These are phyloP conservation scores for Cyrtodaria siliqua DNA, from an alignment of 2,888 invertebrate species.

Conservation along the genomic window DNA sequence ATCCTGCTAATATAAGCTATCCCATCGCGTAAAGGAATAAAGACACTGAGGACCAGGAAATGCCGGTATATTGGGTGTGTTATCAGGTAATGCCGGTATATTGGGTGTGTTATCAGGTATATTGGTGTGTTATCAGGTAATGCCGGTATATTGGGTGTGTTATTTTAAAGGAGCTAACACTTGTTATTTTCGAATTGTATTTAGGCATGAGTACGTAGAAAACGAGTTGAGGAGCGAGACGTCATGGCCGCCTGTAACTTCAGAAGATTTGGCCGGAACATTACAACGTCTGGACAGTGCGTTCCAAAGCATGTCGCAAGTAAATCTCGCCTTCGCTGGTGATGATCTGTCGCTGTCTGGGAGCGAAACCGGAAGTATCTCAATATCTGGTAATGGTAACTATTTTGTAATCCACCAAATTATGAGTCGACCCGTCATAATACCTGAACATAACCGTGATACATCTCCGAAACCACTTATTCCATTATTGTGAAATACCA, in stretches of 20 bases:
- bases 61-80: not conserved
- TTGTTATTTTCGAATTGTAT: slow-evolving; percentile 16
- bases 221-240: slow-evolving; percentile 69
- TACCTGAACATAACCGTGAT: too few relatives aligned
- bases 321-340: not conserved
- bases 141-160: not conserved
- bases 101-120: too few relatives aligned
- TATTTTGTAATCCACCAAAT: not conserved
- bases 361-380: slow-evolving; percentile 25
- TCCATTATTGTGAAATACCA: too few relatives aligned
- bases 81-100: not conserved
- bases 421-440: too few relatives aligned
- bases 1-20: too few relatives aligned
- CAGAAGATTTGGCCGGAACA: slow-evolving; percentile 54
- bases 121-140: not conserved
- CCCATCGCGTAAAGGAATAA: too few relatives aligned
- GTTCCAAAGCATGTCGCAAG: slow-evolving; percentile 22
- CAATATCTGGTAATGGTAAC: not conserved
- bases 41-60: too few relatives aligned
- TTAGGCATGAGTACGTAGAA: slow-evolving; percentile 72
- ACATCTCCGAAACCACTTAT: too few relatives aligned
- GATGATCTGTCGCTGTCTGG: slow-evolving; percentile 31
- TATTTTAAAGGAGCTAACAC: too few relatives aligned
- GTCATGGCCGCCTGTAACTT: slow-evolving; percentile 78
- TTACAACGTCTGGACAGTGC: slow-evolving; percentile 67